Evolutionary conservation across 2,888 invertebrate species (phyloP).

Genomic region (Ditylenchus weischeri): DNA sequence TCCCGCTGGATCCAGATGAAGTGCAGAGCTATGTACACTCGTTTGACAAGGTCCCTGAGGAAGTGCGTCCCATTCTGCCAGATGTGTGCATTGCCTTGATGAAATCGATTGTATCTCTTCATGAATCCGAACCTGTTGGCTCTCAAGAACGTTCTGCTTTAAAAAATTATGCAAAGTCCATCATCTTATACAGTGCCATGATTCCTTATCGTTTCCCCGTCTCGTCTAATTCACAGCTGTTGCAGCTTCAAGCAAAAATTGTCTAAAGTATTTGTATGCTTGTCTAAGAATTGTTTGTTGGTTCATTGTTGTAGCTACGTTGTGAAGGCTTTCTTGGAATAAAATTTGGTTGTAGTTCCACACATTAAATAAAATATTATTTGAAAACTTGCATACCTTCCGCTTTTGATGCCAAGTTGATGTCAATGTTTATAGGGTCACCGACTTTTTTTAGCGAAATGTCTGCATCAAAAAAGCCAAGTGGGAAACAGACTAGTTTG

Average conservation of each 20-base stretch:
- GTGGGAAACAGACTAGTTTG: constrained; percentile 20
- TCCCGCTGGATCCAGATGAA: constrained; percentile 32
- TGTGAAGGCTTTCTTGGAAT: background rate
- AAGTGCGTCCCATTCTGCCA: constrained; percentile 47
- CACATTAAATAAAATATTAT: no score
- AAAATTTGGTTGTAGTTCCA: no score
- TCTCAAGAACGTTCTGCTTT: constrained; percentile 15
- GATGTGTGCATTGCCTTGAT: constrained; percentile 50
- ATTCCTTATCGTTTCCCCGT: constrained; percentile 53
- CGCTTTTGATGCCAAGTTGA: no score
- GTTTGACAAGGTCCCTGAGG: constrained; percentile 48
- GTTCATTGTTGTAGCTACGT: constrained; percentile 16
- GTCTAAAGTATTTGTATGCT: no score
- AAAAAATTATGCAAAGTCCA: constrained; percentile 41
- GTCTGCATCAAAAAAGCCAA: constrained; percentile 14
- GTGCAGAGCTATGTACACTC: constrained; percentile 37
- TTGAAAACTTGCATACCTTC: no score
- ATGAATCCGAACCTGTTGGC: constrained; percentile 8
- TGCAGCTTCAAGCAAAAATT: constrained; percentile 51
- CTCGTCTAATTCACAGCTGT: constrained; percentile 47
- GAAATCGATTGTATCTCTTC: constrained; percentile 40
- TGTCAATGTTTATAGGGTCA: no score
- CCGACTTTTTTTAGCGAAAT: background rate
- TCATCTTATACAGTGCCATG: constrained; percentile 51
- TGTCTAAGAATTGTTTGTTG: constrained; percentile 11